Evolutionary conservation across 2,888 invertebrate genomes (phyloP).

Genomic region (Anthrax anthrax): DNA sequence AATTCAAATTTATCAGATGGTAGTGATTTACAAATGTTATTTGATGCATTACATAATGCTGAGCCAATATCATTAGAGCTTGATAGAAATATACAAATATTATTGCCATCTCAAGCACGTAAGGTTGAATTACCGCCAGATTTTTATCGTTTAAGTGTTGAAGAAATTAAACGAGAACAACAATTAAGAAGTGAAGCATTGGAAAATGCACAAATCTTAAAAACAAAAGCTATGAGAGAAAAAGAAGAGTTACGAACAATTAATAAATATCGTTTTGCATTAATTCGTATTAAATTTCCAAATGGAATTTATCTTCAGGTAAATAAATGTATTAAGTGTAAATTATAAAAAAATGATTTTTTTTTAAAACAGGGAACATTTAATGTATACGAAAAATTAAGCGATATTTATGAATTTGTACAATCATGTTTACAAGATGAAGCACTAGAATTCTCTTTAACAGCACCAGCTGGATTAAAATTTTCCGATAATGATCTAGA

Average conservation of each 20-base stretch:
- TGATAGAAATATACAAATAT: conserved; percentile 74
- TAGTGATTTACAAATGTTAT: conserved; percentile 41
- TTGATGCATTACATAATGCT: conserved; percentile 63
- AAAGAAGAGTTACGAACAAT: conserved; percentile 69
- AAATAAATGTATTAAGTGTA: no score
- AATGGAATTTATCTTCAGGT: conserved; percentile 73
- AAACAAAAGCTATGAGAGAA: conserved; percentile 92
- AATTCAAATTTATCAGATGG: conserved; percentile 39
- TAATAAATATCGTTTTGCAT: conserved; percentile 69
- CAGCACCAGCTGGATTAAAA: conserved; percentile 45
- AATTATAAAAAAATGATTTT: not conserved
- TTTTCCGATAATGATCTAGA: conserved; percentile 50
- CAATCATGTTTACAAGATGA: conserved; percentile 57
- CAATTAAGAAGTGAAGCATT: conserved; percentile 57
- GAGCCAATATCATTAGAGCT: conserved; percentile 71
- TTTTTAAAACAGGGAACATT: conserved; percentile 63
- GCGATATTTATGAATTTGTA: conserved; percentile 63
- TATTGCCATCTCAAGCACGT: conserved; percentile 59
- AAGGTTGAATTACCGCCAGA: conserved; percentile 61
- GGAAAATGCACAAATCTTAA: conserved; percentile 67
- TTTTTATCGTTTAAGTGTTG: conserved; percentile 67
- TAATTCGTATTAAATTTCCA: conserved; percentile 78
- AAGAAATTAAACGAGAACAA: conserved; percentile 74
- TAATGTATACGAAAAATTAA: conserved; percentile 63
- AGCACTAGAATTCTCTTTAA: conserved; percentile 55